Evolutionary conservation across 1,140 invertebrate genomes (phyloP).

Genomic region (Sinella curviseta): DNA sequence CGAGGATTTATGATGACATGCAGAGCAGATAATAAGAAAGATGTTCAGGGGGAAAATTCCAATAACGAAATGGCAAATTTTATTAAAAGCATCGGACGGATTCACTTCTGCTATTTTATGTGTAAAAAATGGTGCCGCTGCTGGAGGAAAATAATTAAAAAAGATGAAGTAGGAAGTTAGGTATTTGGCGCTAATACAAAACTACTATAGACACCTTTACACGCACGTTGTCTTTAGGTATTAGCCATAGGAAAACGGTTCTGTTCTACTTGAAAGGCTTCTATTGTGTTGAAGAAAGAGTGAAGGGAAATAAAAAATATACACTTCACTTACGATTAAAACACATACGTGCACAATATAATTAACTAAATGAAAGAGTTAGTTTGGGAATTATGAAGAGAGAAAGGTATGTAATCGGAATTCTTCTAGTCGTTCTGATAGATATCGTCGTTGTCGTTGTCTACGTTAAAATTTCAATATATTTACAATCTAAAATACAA

Average conservation of each 20-base stretch:
- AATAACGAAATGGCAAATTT: background rate
- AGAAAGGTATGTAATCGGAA: slow-evolving; percentile 9
- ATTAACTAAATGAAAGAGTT: background rate
- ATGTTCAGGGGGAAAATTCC: slow-evolving; percentile 9
- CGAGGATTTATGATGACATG: slow-evolving; percentile 11
- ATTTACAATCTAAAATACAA: too few relatives aligned
- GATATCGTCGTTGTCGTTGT: background rate
- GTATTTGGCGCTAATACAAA: background rate
- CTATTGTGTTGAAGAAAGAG: background rate
- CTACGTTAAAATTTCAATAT: too few relatives aligned
- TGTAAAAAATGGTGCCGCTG: background rate
- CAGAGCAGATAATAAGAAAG: slow-evolving; percentile 13
- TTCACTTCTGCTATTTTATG: background rate
- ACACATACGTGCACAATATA: background rate
- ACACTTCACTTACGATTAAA: background rate
- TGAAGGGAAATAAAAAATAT: background rate
- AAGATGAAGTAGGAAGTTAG: background rate
- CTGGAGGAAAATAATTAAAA: background rate
- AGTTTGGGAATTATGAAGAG: background rate
- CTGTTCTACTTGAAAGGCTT: slow-evolving; percentile 11
- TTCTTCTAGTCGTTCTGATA: background rate
- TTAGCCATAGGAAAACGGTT: too few relatives aligned
- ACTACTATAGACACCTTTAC: too few relatives aligned
- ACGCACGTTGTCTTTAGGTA: too few relatives aligned
- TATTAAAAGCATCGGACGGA: background rate